Conservation (phyloP, 2,888 invertebrate genomes). For the Eupithecia pulchellata region DNA sequence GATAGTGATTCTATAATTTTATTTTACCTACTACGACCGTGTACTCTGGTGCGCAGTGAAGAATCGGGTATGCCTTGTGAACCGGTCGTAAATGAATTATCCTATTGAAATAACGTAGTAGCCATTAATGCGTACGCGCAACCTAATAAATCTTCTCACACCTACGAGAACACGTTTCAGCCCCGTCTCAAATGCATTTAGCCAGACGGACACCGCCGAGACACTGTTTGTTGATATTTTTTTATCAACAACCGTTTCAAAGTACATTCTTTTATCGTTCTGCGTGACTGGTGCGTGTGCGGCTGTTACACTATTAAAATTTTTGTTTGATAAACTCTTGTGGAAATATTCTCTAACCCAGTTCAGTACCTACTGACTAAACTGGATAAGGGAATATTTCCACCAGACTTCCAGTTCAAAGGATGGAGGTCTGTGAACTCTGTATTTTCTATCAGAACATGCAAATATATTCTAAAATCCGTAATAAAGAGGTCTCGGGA, state of each 20-base stretch:
- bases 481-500: not conserved
- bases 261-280: constrained; percentile 57
- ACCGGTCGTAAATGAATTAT: not conserved
- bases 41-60: not conserved
- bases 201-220: constrained; percentile 47
- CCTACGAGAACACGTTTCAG: not conserved
- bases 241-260: constrained; percentile 56
- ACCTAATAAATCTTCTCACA: constrained; percentile 7
- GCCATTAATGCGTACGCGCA: not conserved
- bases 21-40: not conserved
- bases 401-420: no score
- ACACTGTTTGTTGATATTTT: constrained; percentile 52
- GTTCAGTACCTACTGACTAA: no score
- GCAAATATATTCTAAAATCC: not conserved
- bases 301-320: not conserved
- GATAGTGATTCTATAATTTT: not conserved
- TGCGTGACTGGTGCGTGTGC: constrained; percentile 52
- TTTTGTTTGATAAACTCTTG: not conserved
- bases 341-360: constrained; percentile 10
- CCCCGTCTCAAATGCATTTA: constrained; percentile 12
- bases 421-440: not conserved
- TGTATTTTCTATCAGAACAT: not conserved
- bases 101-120: not conserved
- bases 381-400: no score
- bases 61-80: not conserved